Base-by-base conservation (phyloP, 2,888 invertebrate genomes). In the Cheiracanthium punctorium region DNA sequence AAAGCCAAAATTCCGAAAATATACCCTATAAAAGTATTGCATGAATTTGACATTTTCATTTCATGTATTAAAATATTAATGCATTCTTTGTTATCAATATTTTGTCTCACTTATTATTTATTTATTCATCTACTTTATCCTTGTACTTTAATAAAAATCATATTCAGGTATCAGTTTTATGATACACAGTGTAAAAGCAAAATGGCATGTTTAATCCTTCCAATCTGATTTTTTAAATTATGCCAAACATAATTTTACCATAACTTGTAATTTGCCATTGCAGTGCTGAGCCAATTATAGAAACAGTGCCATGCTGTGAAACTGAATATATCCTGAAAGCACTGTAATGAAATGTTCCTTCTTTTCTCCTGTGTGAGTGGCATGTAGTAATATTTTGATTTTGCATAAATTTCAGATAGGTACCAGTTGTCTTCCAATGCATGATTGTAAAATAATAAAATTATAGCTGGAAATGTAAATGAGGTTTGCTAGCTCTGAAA, bases 371-470 rank as follows among this genome's bases (percentile, higher is more conserved):
- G 0, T 32, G 17, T 32, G 33, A 71, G 52, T 67, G 33, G 37
- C 48, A 79, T 69, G 32, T 33, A 79, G 52, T 37, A 58, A 73
- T 81, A 41, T 24, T 24, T 67, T 74, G 20, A 70, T 84, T 77
- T 73, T 52, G 20, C 17, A 76, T 74, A 74, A 58, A 24, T 58
- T 58, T 58, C 24, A 24, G 58, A 69, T 69, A 79, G 84, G 73
- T 69, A 85, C 84, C 74, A 85, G 79, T 79, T 85, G 84, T 85
- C 84, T 85, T 85, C 84, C 84, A 85, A 70, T 73, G 65, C 52
- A 67, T 73, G 64, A 58, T 24, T 58, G 58, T 58, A 58, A 24
- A 1, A 5, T 24, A 5, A 7, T 2, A 58, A 58, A 82, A 76
- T 69, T 71, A 75, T 82, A 82, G 71, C 71, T 75, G 70, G n/a